Conservation (phyloP, 2,113 vertebrate species). For the Speoplatyrhinus poulsoni region DNA sequence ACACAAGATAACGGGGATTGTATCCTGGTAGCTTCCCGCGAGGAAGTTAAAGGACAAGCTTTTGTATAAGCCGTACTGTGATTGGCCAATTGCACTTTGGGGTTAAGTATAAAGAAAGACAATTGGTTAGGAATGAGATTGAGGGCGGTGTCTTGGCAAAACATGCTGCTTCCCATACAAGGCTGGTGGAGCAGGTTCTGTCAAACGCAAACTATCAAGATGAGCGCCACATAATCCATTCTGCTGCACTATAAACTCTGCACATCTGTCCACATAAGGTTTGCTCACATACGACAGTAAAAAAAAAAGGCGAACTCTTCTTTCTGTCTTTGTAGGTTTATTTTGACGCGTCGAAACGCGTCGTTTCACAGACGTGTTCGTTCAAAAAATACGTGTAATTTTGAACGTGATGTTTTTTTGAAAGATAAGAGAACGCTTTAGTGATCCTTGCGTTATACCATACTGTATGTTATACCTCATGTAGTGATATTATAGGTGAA, state of each 20-base stretch:
- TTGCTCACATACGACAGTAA: not conserved
- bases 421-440: not conserved
- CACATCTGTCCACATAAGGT: not conserved
- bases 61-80: constrained; percentile 34
- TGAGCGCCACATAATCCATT: too few relatives aligned
- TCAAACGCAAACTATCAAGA: too few relatives aligned
- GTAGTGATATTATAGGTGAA: too few relatives aligned
- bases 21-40: constrained; percentile 73
- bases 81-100: constrained; percentile 45
- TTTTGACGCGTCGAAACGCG: too few relatives aligned
- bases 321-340: too few relatives aligned
- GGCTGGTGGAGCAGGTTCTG: not conserved
- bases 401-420: too few relatives aligned
- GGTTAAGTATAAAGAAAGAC: constrained; percentile 45
- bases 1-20: constrained; percentile 11
- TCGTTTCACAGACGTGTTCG: too few relatives aligned
- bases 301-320: not conserved
- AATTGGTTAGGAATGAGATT: constrained; percentile 47
- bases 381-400: too few relatives aligned
- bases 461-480: too few relatives aligned
- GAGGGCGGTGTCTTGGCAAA: not conserved
- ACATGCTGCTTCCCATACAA: not conserved
- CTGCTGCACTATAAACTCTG: not conserved
- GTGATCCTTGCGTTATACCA: too few relatives aligned
- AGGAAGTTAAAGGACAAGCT: constrained; percentile 70